Evolutionary conservation across 2,113 vertebrate species (phyloP).

Genomic region (Trematomus loennbergii): DNA sequence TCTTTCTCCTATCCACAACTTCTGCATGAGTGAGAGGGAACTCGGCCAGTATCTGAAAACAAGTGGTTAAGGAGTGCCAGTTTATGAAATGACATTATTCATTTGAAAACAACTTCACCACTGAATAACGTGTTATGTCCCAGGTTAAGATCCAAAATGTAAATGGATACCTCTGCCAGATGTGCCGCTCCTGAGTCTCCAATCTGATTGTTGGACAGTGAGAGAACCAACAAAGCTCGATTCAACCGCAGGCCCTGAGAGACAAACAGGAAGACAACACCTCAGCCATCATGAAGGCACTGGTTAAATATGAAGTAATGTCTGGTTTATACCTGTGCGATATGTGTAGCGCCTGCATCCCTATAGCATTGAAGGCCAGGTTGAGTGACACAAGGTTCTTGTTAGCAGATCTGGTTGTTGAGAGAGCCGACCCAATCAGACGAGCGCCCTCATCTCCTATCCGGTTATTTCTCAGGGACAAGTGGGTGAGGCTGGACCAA

Average conservation of each 20-base stretch:
- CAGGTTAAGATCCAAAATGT: slow-evolving; percentile 37
- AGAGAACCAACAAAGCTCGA: slow-evolving; percentile 87
- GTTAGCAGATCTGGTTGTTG: slow-evolving; percentile 77
- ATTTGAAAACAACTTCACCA: slow-evolving; percentile 36
- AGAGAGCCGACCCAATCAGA: slow-evolving; percentile 86
- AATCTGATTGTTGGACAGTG: slow-evolving; percentile 88
- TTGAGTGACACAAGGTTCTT: slow-evolving; percentile 84
- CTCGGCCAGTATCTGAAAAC: slow-evolving; percentile 84
- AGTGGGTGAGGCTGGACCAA: slow-evolving; percentile 81
- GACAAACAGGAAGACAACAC: slow-evolving; percentile 31
- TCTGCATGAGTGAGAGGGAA: slow-evolving; percentile 88
- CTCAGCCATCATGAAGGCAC: neutral
- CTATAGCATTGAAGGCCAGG: slow-evolving; percentile 89
- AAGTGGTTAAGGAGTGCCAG: neutral
- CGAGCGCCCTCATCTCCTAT: slow-evolving; percentile 82
- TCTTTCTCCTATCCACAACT: slow-evolving; percentile 86
- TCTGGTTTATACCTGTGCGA: slow-evolving; percentile 83
- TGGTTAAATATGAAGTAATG: neutral
- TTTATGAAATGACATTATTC: slow-evolving; percentile 19
- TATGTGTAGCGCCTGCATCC: slow-evolving; percentile 84
- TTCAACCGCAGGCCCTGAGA: slow-evolving; percentile 89
- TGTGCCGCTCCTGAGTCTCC: slow-evolving; percentile 85
- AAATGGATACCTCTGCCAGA: slow-evolving; percentile 77
- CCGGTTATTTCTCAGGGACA: slow-evolving; percentile 87
- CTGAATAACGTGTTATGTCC: slow-evolving; percentile 39